A percentile compares a stretch with the other conserved stretches of the same genome.
These are phyloP conservation scores for Hexactinellida sp. DNA, from an alignment of 37 sponge, comb jelly and placozoan species.

Conservation along the genomic window DNA sequence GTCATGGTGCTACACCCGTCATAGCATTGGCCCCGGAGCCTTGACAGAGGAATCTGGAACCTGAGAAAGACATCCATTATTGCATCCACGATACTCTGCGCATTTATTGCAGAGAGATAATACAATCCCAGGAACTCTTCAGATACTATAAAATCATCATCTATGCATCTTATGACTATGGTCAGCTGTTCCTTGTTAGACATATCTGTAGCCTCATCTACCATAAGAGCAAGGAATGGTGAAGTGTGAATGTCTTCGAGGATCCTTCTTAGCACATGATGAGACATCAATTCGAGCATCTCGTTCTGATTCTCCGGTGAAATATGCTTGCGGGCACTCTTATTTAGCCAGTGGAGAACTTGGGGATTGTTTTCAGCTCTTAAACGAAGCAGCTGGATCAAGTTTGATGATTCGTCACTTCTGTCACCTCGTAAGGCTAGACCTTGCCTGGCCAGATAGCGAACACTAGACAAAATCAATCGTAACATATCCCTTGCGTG, in stretches of 20 bases:
- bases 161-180: constrained; percentile 29
- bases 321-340: constrained; percentile 25
- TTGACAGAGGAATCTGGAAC: constrained; percentile 15
- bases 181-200: background rate
- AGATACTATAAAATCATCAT: constrained; percentile 19
- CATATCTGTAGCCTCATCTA: constrained; percentile 39
- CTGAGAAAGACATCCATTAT: constrained; percentile 5
- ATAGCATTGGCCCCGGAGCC: constrained; percentile 24
- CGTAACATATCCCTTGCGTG: constrained; percentile 48
- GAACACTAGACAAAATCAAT: constrained; percentile 39
- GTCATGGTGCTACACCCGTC: constrained; percentile 27
- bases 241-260: constrained; percentile 23
- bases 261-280: constrained; percentile 34
- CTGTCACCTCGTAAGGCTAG: constrained; percentile 45
- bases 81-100: constrained; percentile 17
- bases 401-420: constrained; percentile 40
- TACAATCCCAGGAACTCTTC: constrained; percentile 45
- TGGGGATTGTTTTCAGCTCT: constrained; percentile 37
- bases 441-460: constrained; percentile 46
- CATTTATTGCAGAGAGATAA: constrained; percentile 16
- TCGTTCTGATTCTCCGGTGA: constrained; percentile 55
- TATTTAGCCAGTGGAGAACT: constrained; percentile 35
- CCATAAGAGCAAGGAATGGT: constrained; percentile 44
- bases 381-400: constrained; percentile 41
- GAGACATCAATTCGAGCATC: constrained; percentile 57